Percentiles rank a stretch among this genome's conserved stretches.
Evolutionary conservation across 2,888 invertebrate genomes (phyloP).

Genomic region (Ischnura elegans): DNA sequence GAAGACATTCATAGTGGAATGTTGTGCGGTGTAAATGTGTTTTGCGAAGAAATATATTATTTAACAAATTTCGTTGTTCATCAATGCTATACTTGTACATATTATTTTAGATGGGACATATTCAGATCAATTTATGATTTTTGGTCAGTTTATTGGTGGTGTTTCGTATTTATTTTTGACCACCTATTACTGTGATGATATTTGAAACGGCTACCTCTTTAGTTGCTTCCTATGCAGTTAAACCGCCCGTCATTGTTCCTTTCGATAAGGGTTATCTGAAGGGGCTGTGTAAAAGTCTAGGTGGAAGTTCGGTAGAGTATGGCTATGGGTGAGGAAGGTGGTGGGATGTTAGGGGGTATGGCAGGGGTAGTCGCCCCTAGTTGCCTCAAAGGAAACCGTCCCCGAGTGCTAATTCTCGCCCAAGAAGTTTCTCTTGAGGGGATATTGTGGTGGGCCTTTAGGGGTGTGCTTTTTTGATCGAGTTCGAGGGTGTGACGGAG

Average conservation of each 20-base stretch:
- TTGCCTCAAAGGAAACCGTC: conserved; percentile 48
- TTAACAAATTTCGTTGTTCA: too few species aligned
- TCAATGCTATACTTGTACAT: too few species aligned
- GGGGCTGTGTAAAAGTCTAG: neutral
- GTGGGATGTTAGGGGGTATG: neutral
- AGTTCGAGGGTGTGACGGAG: neutral
- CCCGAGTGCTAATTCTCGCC: conserved; percentile 52
- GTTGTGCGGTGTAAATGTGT: too few species aligned
- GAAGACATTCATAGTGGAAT: too few species aligned
- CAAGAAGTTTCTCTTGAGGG: conserved; percentile 29
- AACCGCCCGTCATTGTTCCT: neutral
- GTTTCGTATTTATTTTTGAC: too few species aligned
- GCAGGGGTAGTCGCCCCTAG: neutral
- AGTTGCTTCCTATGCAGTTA: neutral
- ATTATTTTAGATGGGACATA: too few species aligned
- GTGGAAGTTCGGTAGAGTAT: neutral
- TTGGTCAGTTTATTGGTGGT: too few species aligned
- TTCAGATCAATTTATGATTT: too few species aligned
- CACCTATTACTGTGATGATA: too few species aligned
- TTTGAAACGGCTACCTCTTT: neutral
- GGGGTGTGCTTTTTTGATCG: neutral
- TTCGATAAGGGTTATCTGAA: neutral
- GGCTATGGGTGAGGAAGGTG: neutral
- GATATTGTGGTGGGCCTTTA: conserved; percentile 3
- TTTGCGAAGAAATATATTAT: too few species aligned